phyloP scores from a whole-genome alignment of 2,113 vertebrate genomes.

The Pseudois nayaur region DNA sequence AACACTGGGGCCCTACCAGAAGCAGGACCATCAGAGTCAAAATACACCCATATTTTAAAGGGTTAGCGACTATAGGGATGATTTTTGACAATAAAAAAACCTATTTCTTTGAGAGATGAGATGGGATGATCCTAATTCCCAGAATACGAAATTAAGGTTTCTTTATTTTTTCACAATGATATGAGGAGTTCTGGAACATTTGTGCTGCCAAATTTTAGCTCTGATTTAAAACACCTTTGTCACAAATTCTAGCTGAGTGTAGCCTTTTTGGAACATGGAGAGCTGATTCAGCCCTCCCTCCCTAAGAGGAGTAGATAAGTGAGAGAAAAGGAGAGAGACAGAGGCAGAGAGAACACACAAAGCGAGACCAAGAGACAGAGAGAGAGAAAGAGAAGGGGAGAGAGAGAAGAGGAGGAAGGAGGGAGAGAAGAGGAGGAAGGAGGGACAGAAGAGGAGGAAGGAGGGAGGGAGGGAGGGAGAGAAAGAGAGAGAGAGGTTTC shows the following conservation, averaged over 20 bases:
- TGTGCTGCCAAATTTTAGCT: constrained; percentile 49
- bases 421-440: neutral
- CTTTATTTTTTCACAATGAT: constrained; percentile 41
- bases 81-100: neutral
- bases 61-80: neutral
- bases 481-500: neutral
- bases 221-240: constrained; percentile 63
- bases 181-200: constrained; percentile 43
- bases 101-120: constrained; percentile 11
- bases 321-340: neutral
- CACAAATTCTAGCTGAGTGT: constrained; percentile 37
- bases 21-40: neutral
- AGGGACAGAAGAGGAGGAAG: neutral
- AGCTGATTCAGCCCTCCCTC: constrained; percentile 31
- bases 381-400: neutral
- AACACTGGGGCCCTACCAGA: neutral
- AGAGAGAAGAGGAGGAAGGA: neutral
- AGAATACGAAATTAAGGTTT: constrained; percentile 45
- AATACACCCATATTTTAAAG: neutral
- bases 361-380: neutral
- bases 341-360: too few species aligned
- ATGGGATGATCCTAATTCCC: constrained; percentile 20
- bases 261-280: constrained; percentile 5
- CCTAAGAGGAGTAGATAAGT: neutral
- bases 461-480: accelerated